A percentile compares a stretch with the other conserved stretches of the same genome.
These are phyloP conservation scores for Cyclargus thomasi DNA, from an alignment of 1,140 invertebrate species.

Conservation along the genomic window DNA sequence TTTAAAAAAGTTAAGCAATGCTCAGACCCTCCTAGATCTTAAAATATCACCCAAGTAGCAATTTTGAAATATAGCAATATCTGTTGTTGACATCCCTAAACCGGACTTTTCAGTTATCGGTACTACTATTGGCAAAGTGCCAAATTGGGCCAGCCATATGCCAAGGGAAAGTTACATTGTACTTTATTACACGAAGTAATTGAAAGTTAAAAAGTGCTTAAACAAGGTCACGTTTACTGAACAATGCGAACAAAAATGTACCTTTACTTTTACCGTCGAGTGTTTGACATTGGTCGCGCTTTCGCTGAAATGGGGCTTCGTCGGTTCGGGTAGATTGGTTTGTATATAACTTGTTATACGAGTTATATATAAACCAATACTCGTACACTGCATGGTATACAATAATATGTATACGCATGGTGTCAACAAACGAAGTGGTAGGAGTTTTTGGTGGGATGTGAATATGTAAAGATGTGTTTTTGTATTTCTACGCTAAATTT, in stretches of 20 bases:
- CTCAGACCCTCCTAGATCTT: too few species aligned
- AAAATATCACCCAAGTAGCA: background rate
- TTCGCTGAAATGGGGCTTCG: background rate
- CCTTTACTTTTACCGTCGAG: background rate
- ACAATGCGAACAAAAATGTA: background rate
- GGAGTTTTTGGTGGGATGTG: too few species aligned
- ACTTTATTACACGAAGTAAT: conserved; percentile 14
- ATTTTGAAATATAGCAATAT: background rate
- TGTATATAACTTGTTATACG: too few species aligned
- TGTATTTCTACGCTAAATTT: too few species aligned
- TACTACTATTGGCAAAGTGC: conserved; percentile 27
- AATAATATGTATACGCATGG: too few species aligned
- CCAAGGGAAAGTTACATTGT: conserved; percentile 17
- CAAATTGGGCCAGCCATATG: conserved; percentile 26
- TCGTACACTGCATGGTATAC: too few species aligned
- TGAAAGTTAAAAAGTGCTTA: conserved; percentile 14
- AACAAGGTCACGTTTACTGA: background rate
- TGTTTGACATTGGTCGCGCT: background rate
- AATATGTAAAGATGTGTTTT: too few species aligned
- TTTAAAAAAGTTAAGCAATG: background rate
- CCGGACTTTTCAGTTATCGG: conserved; percentile 11
- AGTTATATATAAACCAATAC: too few species aligned
- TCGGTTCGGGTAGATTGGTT: too few species aligned
- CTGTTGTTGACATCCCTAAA: conserved; percentile 9
- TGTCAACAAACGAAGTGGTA: too few species aligned